These are phyloP conservation scores for Holocentrus rufus DNA, from an alignment of 2,797 vertebrate genomes.

Conservation along the genomic window DNA sequence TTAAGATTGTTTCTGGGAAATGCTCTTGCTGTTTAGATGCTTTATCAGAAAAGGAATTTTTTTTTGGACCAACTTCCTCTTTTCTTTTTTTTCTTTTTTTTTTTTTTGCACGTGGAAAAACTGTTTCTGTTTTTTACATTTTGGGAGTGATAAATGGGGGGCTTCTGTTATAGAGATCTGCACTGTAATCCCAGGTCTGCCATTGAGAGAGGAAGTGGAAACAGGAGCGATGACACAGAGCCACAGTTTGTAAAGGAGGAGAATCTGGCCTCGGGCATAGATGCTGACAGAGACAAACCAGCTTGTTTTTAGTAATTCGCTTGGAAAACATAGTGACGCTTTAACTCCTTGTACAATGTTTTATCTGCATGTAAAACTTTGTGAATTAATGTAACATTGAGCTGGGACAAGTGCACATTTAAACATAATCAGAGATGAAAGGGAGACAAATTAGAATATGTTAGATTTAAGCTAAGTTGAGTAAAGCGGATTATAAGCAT, in stretches of 20 bases:
- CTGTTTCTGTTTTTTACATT: constrained; percentile 73
- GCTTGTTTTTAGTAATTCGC: constrained; percentile 23
- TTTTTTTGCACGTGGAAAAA: constrained; percentile 23
- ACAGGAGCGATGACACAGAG: constrained; percentile 60
- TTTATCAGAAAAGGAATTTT: not conserved
- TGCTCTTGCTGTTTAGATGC: constrained; percentile 34
- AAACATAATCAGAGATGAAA: constrained; percentile 43
- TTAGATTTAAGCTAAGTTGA: constrained; percentile 29
- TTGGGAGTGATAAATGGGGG: constrained; percentile 57
- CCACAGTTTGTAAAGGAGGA: constrained; percentile 45
- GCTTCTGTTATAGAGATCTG: constrained; percentile 80
- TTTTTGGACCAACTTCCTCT: not conserved
- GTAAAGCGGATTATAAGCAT: constrained; percentile 29
- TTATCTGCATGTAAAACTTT: constrained; percentile 3
- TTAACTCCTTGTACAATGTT: constrained; percentile 5
- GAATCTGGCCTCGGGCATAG: constrained; percentile 51
- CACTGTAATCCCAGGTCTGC: constrained; percentile 70
- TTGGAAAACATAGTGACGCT: not conserved
- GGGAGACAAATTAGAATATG: constrained; percentile 34
- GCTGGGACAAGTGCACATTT: not conserved
- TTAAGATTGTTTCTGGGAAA: constrained; percentile 1
- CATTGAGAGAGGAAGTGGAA: constrained; percentile 72
- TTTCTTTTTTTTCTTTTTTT: constrained; percentile 34
- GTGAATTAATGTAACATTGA: not conserved
- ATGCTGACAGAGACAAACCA: constrained; percentile 49